phyloP scores from a whole-genome alignment of 2,888 invertebrate species.

The Strigamia crassipes region DNA sequence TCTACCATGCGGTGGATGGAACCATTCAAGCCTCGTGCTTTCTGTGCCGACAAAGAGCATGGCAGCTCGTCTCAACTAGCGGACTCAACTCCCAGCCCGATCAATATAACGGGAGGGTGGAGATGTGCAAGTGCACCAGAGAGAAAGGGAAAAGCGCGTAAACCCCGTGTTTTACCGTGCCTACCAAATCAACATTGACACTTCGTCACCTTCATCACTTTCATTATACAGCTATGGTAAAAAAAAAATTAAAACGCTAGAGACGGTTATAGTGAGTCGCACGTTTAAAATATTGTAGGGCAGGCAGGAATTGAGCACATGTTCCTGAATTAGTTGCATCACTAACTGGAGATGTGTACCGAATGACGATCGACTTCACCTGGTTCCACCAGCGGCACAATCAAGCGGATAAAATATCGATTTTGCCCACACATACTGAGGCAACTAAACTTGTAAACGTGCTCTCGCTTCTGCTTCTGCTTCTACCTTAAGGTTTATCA shows the following conservation, averaged over 20 bases:
- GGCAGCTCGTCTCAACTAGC: conserved; percentile 3
- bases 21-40: conserved; percentile 25
- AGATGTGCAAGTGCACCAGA: neutral
- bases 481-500: conserved; percentile 7
- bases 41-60: conserved; percentile 15
- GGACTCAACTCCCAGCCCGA: conserved; percentile 36
- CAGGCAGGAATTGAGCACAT: neutral
- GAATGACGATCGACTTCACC: conserved; percentile 31
- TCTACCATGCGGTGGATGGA: neutral
- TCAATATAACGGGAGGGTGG: conserved; percentile 31
- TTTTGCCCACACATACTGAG: neutral
- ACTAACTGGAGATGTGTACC: neutral
- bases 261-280: neutral
- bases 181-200: conserved; percentile 34
- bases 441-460: conserved; percentile 29
- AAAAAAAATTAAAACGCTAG: neutral
- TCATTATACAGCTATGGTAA: neutral
- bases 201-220: neutral
- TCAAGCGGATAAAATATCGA: conserved; percentile 29
- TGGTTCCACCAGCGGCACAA: conserved; percentile 14
- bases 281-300: neutral
- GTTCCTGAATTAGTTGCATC: neutral
- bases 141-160: conserved; percentile 3
- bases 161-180: conserved; percentile 13
- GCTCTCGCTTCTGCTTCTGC: neutral